phyloP scores from a whole-genome alignment of 1,140 invertebrate genomes.

The Hyphantria cunea region DNA sequence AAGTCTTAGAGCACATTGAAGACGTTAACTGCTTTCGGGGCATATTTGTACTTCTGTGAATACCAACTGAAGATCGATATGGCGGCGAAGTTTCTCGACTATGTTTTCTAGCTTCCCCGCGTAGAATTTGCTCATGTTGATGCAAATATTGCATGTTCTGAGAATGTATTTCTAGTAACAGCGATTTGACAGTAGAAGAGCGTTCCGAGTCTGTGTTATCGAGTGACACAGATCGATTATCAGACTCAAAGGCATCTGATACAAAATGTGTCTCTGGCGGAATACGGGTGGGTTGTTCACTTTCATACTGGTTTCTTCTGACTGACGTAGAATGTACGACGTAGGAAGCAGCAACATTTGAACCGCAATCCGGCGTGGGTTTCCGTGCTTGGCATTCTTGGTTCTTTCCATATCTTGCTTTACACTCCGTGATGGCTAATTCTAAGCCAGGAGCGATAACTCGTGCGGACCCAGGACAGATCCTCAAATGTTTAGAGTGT shows the following conservation, averaged over 20 bases:
- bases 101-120: too few species aligned
- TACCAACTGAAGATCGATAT: too few species aligned
- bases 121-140: neutral
- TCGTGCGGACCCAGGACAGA: slow-evolving; percentile 37
- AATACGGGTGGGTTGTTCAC: slow-evolving; percentile 23
- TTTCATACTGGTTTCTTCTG: slow-evolving; percentile 16
- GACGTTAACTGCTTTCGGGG: too few species aligned
- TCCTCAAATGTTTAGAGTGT: slow-evolving; percentile 34
- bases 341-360: slow-evolving; percentile 45
- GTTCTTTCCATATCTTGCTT: slow-evolving; percentile 32
- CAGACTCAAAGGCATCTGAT: neutral
- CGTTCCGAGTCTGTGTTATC: slow-evolving; percentile 15
- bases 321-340: slow-evolving; percentile 46
- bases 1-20: too few species aligned
- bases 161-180: slow-evolving; percentile 1
- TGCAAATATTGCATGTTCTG: neutral
- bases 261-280: slow-evolving; percentile 13
- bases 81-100: too few species aligned
- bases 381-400: slow-evolving; percentile 43
- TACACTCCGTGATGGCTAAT: slow-evolving; percentile 52
- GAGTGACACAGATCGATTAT: neutral
- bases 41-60: too few species aligned
- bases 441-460: slow-evolving; percentile 47
- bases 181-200: neutral
- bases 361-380: slow-evolving; percentile 41